Evolutionary conservation across 2,113 vertebrate species (phyloP).

Genomic region (Spizaetus ornatus): DNA sequence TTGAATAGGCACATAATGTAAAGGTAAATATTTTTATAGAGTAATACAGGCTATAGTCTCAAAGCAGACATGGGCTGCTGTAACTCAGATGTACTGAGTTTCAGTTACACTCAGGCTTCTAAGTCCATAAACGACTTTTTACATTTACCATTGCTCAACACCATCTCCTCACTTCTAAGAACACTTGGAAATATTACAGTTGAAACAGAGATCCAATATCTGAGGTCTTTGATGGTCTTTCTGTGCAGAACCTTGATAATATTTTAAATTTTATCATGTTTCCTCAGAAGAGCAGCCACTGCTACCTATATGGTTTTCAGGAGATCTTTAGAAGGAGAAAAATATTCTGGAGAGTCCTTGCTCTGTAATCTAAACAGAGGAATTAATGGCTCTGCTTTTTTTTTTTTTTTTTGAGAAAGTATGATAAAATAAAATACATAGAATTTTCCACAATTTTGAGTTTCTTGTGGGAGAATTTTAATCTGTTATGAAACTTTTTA

Average conservation of each 20-base stretch:
- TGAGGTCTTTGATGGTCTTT: not conserved
- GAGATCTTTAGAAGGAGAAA: not conserved
- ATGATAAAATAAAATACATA: not conserved
- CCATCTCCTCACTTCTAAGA: not conserved
- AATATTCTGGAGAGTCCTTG: not conserved
- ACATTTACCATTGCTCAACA: not conserved
- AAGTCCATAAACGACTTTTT: not conserved
- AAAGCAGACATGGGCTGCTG: not conserved
- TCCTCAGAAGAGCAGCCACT: not conserved
- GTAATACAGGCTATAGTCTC: not conserved
- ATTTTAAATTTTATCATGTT: not conserved
- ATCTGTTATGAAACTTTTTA: not conserved
- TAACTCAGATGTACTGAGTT: not conserved
- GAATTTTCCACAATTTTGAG: not conserved
- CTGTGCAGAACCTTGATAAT: not conserved
- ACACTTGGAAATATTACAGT: not conserved
- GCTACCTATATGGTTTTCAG: not conserved
- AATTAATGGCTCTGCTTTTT: not conserved
- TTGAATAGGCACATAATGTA: not conserved
- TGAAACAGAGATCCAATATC: not conserved
- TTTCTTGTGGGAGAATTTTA: not conserved
- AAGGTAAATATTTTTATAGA: not conserved
- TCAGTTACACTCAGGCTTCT: not conserved
- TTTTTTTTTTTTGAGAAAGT: not conserved
- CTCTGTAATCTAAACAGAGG: not conserved